Base-by-base conservation (phyloP, 1,140 invertebrate genomes). In the Aphidius gifuensis region DNA sequence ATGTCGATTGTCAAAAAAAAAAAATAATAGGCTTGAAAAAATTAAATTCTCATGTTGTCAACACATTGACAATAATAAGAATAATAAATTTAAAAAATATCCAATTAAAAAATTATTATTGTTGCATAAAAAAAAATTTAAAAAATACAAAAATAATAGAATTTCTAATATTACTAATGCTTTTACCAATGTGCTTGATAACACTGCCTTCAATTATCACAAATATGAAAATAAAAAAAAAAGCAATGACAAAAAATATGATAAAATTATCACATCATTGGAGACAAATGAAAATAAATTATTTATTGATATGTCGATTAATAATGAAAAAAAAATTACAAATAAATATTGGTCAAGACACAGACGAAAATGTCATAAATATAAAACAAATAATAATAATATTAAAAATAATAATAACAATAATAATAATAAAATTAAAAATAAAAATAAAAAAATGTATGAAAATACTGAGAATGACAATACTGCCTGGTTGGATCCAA, bases 201-300 rank as follows among this genome's bases (percentile, higher is more conserved):
- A 73, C 72, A 74, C 72, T 72, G 72, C 72, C 73, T 69, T 71
- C 64, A 67, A 65, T 42, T 46, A 73, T 64, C 62, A 64, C 42
- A 60, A 46, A 42, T 21, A 67, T 53, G 64, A 64, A 56, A 46
- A 64, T 47, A 16, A 64, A 49, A 60, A 60, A 62, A 6, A n/a
- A 9, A 16, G n/a, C 40, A 45, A 21, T 44, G 62, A 68, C 32
- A 40, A 50, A 21, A 48, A 47, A 49, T 53, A 61, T 21, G 45
- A 32, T 32, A 32, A 32, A 32, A 32, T 32, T 32, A 32, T 3
- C 4, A 32, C 23, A 32, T 32, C 23, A 32, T 32, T 32, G 23
- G 23, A 32, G 4, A 32, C 2, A 32, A 32, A 32, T 16, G 16
- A 16, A 16, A 16, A 16, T 16, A 16, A 16, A 16, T 16, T 16